phyloP scores from a whole-genome alignment of 2,797 vertebrate species.

The Pyrocephalus nanus region DNA sequence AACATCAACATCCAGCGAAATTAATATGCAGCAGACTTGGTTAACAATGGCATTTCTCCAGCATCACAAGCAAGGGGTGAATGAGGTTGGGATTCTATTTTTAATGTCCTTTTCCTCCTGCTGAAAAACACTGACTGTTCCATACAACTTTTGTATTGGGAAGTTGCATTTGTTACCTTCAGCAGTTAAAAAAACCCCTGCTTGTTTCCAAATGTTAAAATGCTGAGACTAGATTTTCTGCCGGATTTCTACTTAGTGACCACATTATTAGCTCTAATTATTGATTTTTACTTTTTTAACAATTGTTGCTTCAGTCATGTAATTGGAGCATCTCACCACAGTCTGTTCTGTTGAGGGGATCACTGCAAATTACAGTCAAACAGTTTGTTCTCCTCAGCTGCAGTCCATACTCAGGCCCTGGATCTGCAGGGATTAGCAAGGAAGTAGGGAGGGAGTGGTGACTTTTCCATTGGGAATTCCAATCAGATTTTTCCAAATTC shows the following conservation, averaged over 20 bases:
- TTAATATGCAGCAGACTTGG: constrained; percentile 19
- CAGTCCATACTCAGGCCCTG: not conserved
- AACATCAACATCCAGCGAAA: constrained; percentile 3
- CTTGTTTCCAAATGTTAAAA: not conserved
- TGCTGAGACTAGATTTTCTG: not conserved
- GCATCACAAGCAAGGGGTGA: not conserved
- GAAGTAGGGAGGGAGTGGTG: not conserved
- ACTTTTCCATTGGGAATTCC: not conserved
- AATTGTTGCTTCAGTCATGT: not conserved
- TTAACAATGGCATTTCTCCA: not conserved
- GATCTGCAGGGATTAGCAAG: not conserved
- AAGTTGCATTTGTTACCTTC: not conserved
- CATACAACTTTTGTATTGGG: not conserved
- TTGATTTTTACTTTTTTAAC: not conserved
- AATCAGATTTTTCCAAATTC: not conserved
- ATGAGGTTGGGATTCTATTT: not conserved
- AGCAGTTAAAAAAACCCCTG: not conserved
- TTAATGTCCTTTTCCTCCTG: not conserved
- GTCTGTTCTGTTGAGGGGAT: not conserved
- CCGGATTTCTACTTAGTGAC: not conserved
- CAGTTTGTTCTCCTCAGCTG: not conserved
- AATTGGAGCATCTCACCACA: not conserved
- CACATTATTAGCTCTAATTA: not conserved
- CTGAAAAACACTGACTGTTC: not conserved
- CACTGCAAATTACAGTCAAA: not conserved